Evolutionary conservation across 2,888 invertebrate species (phyloP).

Genomic region (Caenorhabditis sp.): DNA sequence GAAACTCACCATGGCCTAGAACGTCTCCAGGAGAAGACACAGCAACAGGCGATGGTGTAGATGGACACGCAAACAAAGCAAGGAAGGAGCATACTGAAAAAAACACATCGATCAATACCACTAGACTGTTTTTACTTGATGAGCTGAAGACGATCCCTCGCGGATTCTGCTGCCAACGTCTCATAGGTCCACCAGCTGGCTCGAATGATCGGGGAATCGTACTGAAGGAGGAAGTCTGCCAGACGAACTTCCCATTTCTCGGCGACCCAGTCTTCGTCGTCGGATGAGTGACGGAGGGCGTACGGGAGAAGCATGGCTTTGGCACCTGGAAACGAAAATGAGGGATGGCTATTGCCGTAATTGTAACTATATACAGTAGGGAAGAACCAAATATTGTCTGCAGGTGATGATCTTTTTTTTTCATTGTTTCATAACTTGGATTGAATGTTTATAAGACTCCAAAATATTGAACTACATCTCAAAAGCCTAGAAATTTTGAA

Average conservation of each 20-base stretch:
- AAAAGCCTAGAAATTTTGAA: too few species aligned
- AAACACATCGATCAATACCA: too few species aligned
- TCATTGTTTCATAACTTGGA: too few species aligned
- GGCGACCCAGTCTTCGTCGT: slow-evolving; percentile 79
- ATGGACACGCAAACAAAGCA: slow-evolving; percentile 81
- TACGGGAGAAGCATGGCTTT: slow-evolving; percentile 83
- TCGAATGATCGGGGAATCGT: slow-evolving; percentile 74
- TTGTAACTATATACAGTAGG: too few species aligned
- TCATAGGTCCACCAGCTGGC: slow-evolving; percentile 83
- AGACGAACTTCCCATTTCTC: slow-evolving; percentile 82
- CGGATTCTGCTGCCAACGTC: slow-evolving; percentile 81
- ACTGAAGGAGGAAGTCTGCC: slow-evolving; percentile 75
- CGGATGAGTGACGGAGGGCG: slow-evolving; percentile 79
- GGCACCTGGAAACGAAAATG: slow-evolving; percentile 74
- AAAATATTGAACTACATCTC: too few species aligned
- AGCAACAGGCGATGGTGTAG: slow-evolving; percentile 81
- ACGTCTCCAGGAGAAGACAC: slow-evolving; percentile 88
- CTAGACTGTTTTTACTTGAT: too few species aligned
- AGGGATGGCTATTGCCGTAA: too few species aligned
- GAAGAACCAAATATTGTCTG: too few species aligned
- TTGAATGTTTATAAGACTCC: too few species aligned
- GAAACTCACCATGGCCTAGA: slow-evolving; percentile 91
- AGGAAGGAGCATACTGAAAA: slow-evolving; percentile 80
- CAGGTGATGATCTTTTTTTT: too few species aligned
- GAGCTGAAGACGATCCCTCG: slow-evolving; percentile 79